phyloP scores from a whole-genome alignment of 2,888 invertebrate genomes.

The Amiota mariae region DNA sequence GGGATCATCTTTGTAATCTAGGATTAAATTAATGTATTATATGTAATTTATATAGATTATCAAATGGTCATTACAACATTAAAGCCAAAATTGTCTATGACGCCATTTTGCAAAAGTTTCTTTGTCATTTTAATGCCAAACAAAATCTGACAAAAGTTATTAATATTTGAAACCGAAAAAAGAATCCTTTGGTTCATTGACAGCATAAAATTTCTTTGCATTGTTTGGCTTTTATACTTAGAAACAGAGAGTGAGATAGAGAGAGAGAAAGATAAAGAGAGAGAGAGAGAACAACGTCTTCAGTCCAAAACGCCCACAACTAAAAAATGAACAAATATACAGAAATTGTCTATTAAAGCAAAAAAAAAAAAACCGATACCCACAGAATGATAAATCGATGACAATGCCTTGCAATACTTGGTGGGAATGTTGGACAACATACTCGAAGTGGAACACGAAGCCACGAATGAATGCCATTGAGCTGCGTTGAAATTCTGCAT shows the following conservation, averaged over 20 bases:
- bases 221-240: too few relatives aligned
- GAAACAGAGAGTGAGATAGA: neutral
- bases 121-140: neutral
- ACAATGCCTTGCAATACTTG: neutral
- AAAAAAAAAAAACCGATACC: slow-evolving; percentile 4
- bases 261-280: neutral
- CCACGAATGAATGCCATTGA: slow-evolving; percentile 56
- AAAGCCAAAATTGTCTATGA: neutral
- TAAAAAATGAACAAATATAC: slow-evolving; percentile 27
- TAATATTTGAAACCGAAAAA: slow-evolving; percentile 57
- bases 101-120: slow-evolving; percentile 61
- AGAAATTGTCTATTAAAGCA: slow-evolving; percentile 21
- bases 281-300: slow-evolving; percentile 42
- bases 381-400: slow-evolving; percentile 34
- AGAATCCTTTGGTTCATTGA: slow-evolving; percentile 60
- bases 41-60: neutral
- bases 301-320: slow-evolving; percentile 20
- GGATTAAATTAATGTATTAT: neutral
- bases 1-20: neutral
- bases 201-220: neutral
- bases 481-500: slow-evolving; percentile 66
- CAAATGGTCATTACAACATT: neutral
- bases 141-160: slow-evolving; percentile 36
- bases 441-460: neutral
- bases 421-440: too few relatives aligned